Base-by-base conservation (phyloP, 2,113 vertebrate genomes). In the Antechinus flavipes region DNA sequence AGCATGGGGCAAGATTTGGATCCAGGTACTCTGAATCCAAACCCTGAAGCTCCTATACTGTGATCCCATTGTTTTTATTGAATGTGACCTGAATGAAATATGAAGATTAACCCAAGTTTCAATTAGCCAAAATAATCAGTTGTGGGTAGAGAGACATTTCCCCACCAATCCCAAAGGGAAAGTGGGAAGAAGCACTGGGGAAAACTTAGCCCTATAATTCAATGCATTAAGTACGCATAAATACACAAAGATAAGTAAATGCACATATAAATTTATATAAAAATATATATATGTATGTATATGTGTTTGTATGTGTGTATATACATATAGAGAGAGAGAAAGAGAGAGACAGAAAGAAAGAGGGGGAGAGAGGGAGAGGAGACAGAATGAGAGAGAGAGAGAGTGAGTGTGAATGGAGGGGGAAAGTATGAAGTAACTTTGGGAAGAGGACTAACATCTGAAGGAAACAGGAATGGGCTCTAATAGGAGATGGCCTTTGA, bases 281-380 rank as follows among this genome's bases (percentile, higher is more conserved):
- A 12, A 11, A 30, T 30, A 11, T 68, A 0, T 68, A 30, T 35
- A 0, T 30, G 2, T 30, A 0, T 10, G 0, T 30, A 0, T 30
- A 0, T 61, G 14, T 49, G 49, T 49, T 49, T 61, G 9, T 61
- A 61, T 12, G 2, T 30, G 14, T 30, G 30, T 61, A 10, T 11
- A 61, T 2, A 12, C 27, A 61, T 56, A 55, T 4, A 24, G 24
- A 23, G 54, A 55, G 54, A 22, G 54, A 54, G 53, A 54, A 1
- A 14, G 54, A 55, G 22, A 55, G 2, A 24, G 22, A 55, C 19
- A 55, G 19, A 55, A 22, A 55, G 22, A 24, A 0, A 55, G 54
- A 55, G 22, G 6, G 2, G 24, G 22, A 55, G 23, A 55, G 4
- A 24, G 54, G 22, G 54, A 2, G 54, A 54, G 54, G 54, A 54